These are phyloP conservation scores for Oopsacas minuta DNA, from an alignment of 37 sponge, comb jelly and placozoan species.

Conservation along the genomic window DNA sequence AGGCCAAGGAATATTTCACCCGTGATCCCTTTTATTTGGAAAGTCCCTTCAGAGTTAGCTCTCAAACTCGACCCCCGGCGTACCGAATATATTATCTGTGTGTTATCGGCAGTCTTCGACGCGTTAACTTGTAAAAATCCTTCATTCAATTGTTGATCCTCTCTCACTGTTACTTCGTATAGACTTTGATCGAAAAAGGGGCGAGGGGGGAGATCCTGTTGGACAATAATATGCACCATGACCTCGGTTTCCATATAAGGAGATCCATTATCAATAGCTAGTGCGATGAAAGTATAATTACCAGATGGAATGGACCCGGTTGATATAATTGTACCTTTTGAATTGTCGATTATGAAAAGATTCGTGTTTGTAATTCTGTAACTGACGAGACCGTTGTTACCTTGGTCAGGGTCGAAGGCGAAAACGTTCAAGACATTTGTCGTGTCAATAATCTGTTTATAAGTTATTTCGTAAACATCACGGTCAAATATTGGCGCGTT, in stretches of 20 bases:
- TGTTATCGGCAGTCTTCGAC: not conserved
- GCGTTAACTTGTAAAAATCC: not conserved
- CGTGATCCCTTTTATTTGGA: not conserved
- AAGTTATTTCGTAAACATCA: constrained; percentile 24
- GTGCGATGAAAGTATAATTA: not conserved
- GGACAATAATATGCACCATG: not conserved
- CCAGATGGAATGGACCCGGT: not conserved
- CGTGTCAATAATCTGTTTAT: constrained; percentile 21
- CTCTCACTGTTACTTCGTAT: not conserved
- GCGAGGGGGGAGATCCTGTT: not conserved
- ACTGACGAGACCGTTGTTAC: not conserved
- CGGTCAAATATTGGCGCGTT: constrained; percentile 37
- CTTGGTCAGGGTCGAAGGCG: not conserved
- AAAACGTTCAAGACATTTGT: constrained; percentile 18
- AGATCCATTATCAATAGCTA: not conserved
- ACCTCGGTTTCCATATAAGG: not conserved
- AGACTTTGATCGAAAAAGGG: not conserved
- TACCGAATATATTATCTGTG: constrained; percentile 4
- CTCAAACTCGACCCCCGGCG: constrained; percentile 24
- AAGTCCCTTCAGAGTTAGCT: constrained; percentile 27
- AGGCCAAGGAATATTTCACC: not conserved
- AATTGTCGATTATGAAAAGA: not conserved
- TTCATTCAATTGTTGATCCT: not conserved
- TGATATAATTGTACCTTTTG: not conserved
- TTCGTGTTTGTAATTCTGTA: not conserved